These are phyloP conservation scores for Gastrophryne carolinensis DNA, from an alignment of 2,797 vertebrate species.

Conservation along the genomic window DNA sequence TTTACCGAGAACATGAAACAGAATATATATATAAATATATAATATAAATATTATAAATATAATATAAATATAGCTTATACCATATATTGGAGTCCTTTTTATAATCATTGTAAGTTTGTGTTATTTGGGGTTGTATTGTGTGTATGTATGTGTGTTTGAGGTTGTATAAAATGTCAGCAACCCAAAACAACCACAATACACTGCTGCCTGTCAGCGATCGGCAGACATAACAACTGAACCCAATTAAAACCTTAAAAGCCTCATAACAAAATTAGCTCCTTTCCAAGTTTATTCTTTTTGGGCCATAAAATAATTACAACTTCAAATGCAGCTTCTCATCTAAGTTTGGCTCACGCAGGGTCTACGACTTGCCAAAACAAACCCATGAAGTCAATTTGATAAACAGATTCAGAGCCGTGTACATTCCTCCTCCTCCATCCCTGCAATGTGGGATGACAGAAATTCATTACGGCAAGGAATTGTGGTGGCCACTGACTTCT, in stretches of 20 bases:
- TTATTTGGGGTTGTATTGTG: no score
- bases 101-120: no score
- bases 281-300: conserved; percentile 43
- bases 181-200: neutral
- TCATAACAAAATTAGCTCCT: conserved; percentile 42
- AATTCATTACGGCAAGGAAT: neutral
- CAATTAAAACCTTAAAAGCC: conserved; percentile 46
- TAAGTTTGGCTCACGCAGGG: conserved; percentile 14
- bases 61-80: no score
- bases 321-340: conserved; percentile 32
- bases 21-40: no score
- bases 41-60: no score
- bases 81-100: no score
- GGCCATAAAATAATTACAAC: conserved; percentile 45
- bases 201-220: neutral
- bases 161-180: neutral
- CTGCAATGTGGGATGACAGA: neutral
- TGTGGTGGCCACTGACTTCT: neutral
- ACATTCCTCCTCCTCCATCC: neutral
- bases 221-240: conserved; percentile 26
- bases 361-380: conserved; percentile 22
- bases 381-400: neutral
- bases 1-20: no score
- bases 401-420: conserved; percentile 11
- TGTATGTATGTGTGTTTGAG: neutral